These are phyloP conservation scores for Dendrocincla tyrannina DNA, from an alignment of 2,797 vertebrate species.

Conservation along the genomic window DNA sequence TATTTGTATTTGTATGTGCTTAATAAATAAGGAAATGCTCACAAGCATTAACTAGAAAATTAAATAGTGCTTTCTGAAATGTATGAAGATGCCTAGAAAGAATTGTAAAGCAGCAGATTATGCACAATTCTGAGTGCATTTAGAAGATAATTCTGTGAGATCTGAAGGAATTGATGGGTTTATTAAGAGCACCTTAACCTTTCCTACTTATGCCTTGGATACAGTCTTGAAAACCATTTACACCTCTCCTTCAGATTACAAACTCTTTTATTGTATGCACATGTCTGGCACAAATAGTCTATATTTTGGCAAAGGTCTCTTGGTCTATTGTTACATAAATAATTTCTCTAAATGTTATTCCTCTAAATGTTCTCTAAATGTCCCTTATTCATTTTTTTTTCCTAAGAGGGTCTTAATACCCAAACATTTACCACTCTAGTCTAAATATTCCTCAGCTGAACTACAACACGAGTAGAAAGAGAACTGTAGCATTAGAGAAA, in stretches of 20 bases:
- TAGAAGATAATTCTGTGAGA: not conserved
- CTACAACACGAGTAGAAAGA: not conserved
- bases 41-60: not conserved
- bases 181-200: not conserved
- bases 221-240: not conserved
- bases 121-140: not conserved
- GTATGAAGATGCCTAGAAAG: not conserved
- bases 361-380: not conserved
- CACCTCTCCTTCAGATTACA: not conserved
- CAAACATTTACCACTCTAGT: slow-evolving; percentile 40
- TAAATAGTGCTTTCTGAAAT: not conserved
- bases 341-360: not conserved
- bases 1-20: not conserved
- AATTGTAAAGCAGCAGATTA: not conserved
- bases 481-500: not conserved
- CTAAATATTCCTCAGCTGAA: slow-evolving; percentile 45
- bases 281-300: not conserved
- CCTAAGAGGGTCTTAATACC: not conserved
- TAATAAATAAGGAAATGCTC: not conserved
- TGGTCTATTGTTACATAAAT: not conserved
- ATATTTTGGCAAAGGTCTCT: not conserved
- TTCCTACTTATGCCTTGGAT: not conserved
- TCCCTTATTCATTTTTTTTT: not conserved
- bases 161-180: not conserved
- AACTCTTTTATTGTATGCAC: not conserved